These are phyloP conservation scores for Drosophila punjabiensis DNA, from an alignment of 1,140 invertebrate species.

Conservation along the genomic window DNA sequence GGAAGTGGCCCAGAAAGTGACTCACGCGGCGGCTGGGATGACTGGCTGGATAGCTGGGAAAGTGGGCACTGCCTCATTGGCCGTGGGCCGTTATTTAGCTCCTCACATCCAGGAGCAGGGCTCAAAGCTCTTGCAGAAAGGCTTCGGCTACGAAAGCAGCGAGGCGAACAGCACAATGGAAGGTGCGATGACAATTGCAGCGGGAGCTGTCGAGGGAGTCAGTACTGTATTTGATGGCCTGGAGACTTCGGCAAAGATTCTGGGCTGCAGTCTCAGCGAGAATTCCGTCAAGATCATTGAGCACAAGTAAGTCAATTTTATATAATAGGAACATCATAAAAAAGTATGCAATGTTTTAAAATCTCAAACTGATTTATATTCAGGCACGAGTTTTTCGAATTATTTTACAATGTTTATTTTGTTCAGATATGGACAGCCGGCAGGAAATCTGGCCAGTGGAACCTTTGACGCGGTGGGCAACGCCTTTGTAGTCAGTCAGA, in stretches of 20 bases:
- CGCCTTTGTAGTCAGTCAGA: slow-evolving; percentile 87
- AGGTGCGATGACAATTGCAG: slow-evolving; percentile 88
- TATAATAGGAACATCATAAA: not conserved
- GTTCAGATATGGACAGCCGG: slow-evolving; percentile 88
- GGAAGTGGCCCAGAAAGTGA: slow-evolving; percentile 88
- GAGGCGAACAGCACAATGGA: slow-evolving; percentile 88
- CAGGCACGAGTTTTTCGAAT: slow-evolving; percentile 6
- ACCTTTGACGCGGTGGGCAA: slow-evolving; percentile 89
- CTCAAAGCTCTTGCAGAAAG: slow-evolving; percentile 86
- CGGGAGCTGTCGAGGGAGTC: slow-evolving; percentile 89
- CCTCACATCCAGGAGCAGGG: slow-evolving; percentile 89
- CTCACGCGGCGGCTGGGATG: slow-evolving; percentile 87
- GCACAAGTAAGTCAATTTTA: slow-evolving; percentile 86
- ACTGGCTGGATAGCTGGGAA: slow-evolving; percentile 89
- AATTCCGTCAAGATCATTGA: slow-evolving; percentile 90
- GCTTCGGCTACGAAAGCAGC: slow-evolving; percentile 86
- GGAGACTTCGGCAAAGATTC: slow-evolving; percentile 88
- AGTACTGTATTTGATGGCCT: slow-evolving; percentile 89
- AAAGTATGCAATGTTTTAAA: not conserved
- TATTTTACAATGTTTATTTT: not conserved
- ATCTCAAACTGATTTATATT: too few relatives aligned
- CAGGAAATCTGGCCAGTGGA: slow-evolving; percentile 87
- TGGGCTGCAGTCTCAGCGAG: slow-evolving; percentile 88
- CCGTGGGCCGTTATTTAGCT: slow-evolving; percentile 88
- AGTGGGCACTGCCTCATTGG: slow-evolving; percentile 88